Evolutionary conservation across 2,797 vertebrate genomes (phyloP).

Genomic region (Sarcophilus harrisii): DNA sequence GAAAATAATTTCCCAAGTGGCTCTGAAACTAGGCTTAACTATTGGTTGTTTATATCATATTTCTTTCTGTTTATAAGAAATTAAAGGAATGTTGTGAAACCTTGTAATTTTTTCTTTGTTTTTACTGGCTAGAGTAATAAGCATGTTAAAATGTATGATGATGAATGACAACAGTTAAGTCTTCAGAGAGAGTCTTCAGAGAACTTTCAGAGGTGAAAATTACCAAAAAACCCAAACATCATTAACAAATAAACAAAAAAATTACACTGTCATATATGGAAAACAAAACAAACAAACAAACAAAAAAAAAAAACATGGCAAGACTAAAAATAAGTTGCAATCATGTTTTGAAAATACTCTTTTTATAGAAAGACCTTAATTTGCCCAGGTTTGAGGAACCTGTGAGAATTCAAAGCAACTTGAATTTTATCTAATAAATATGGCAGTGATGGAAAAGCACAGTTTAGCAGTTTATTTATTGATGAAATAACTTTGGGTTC

Average conservation of each 20-base stretch:
- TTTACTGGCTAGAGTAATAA: neutral
- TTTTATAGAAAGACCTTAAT: neutral
- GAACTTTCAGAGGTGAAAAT: neutral
- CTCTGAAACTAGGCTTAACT: neutral
- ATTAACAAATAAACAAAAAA: too few species aligned
- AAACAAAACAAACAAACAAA: too few species aligned
- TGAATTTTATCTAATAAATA: neutral
- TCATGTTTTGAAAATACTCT: neutral
- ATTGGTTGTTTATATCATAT: neutral
- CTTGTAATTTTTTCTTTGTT: neutral
- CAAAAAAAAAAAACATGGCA: neutral
- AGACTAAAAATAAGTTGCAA: neutral
- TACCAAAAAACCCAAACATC: too few species aligned
- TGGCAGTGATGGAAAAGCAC: neutral
- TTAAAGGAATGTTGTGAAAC: neutral
- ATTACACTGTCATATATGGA: neutral
- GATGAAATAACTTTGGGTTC: neutral
- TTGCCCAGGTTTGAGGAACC: neutral
- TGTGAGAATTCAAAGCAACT: neutral
- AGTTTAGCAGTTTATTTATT: neutral
- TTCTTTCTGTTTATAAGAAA: neutral
- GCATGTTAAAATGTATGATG: neutral
- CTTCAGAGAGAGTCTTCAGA: neutral
- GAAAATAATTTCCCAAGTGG: neutral
- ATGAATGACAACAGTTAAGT: neutral